A percentile compares a stretch with the other conserved stretches of the same genome.
Conservation (phyloP, 2,113 vertebrate species). For the Australoheros scitulus region DNA sequence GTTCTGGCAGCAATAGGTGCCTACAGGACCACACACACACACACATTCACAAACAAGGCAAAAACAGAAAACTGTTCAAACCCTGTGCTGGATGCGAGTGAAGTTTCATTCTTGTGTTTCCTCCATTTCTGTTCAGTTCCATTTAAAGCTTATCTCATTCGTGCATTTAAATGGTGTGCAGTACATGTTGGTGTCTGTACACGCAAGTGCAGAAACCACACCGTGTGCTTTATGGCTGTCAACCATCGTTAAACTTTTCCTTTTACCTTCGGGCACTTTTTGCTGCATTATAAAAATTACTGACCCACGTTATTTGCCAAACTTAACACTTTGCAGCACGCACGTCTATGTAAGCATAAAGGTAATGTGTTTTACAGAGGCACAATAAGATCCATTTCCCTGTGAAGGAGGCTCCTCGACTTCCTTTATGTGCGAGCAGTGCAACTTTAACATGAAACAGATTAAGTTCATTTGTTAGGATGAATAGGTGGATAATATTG, state of each 20-base stretch:
- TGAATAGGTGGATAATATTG: slow-evolving; percentile 33
- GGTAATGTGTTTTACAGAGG: neutral
- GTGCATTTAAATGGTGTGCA: neutral
- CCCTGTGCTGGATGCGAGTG: neutral
- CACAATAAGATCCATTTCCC: slow-evolving; percentile 3
- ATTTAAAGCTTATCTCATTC: neutral
- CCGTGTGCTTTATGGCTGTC: neutral
- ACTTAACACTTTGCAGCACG: neutral
- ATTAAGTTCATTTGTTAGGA: slow-evolving; percentile 21
- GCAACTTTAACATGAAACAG: slow-evolving; percentile 1
- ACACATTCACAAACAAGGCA: neutral
- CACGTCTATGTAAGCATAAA: neutral
- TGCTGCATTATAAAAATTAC: neutral
- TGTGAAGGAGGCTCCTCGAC: neutral
- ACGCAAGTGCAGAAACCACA: neutral
- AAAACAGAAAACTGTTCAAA: neutral
- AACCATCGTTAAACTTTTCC: slow-evolving; percentile 4
- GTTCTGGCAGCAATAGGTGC: neutral
- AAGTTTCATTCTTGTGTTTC: neutral
- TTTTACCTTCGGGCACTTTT: slow-evolving; percentile 26
- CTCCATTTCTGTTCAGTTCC: neutral
- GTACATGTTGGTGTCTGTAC: neutral
- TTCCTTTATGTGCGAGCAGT: neutral
- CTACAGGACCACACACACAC: neutral
- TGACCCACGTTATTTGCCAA: neutral